Evolutionary conservation across 2,888 invertebrate genomes (phyloP), one percentile per base, ranked within the genome.

Genomic region (Caenorhabditis virilis): DNA sequence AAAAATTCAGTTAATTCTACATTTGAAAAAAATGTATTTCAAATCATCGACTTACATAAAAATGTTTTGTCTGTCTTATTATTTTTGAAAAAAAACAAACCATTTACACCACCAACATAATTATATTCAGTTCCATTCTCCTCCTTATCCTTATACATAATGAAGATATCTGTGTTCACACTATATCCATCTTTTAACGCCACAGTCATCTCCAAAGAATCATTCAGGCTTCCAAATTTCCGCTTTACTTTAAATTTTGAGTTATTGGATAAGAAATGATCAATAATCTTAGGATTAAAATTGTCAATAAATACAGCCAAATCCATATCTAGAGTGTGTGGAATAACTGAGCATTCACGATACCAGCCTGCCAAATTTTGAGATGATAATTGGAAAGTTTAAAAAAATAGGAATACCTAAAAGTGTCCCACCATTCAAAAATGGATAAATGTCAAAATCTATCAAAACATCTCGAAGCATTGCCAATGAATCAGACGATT

Each of bases 291-390:
- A 0, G 54, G 48, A 30, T 62, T 62, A 20, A 33, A 62, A 6
- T 62, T 36, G 18, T 62, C 60, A 2, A 47, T 35, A 15, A 58
- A 48, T 2, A 66, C 41, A 2, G 56, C 38, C 0, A 69, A 1
- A 25, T 69, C 69, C 62, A 69, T 58, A 25, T 69, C 69, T 0
- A 0, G 5, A 4, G 69, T 69, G 49, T 64, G 64, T 3, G 69
- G 64, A 15, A 69, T 69, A 1, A 69, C 51, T 15, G 57, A 51
- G 22, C 64, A 69, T 35, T 69, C 69, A 11, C 69, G 36, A 33
- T 61, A 66, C 66, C 66, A 66, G n/a, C 66, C 58, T 51, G 20
- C n/a, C n/a, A 16, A 49, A 38, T 16, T 16, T 16, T 18, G 7
- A 20, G 7, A 7, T 4, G 7, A 38, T 3, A 38, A 20, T 5